Evolutionary conservation across 2,113 vertebrate genomes (phyloP).

Genomic region (Sturnira hondurensis): DNA sequence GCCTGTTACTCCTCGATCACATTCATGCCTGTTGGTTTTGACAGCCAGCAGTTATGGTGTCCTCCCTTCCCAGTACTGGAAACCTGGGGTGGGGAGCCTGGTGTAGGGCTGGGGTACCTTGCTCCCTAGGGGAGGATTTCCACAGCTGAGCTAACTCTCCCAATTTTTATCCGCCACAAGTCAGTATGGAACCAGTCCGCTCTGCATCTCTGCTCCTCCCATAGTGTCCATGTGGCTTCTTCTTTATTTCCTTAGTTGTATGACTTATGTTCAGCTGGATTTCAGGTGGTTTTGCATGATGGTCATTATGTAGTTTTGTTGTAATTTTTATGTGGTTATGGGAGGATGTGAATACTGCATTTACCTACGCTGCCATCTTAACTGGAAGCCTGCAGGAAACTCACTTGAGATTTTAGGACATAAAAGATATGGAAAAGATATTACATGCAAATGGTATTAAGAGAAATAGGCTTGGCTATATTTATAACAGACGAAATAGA

Average conservation of each 20-base stretch:
- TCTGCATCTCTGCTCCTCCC: no score
- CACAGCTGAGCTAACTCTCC: neutral
- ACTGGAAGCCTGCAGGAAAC: neutral
- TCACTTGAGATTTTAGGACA: neutral
- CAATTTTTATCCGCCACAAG: neutral
- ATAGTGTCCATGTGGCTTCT: neutral
- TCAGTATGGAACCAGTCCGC: no score
- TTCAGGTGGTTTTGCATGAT: neutral
- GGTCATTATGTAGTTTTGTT: neutral
- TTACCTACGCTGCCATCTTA: neutral
- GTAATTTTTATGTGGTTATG: neutral
- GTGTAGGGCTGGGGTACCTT: neutral
- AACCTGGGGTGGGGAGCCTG: neutral
- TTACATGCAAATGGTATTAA: neutral
- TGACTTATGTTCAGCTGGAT: neutral
- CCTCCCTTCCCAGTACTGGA: neutral
- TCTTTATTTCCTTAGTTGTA: neutral
- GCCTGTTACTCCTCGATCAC: neutral
- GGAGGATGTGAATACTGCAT: neutral
- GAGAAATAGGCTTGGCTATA: neutral
- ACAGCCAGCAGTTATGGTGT: neutral
- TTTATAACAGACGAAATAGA: neutral
- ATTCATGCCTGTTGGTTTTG: neutral
- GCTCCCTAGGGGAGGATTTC: neutral
- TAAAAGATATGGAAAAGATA: neutral